Conservation (phyloP, 2,888 invertebrate genomes). For the Parelbella ahira region DNA sequence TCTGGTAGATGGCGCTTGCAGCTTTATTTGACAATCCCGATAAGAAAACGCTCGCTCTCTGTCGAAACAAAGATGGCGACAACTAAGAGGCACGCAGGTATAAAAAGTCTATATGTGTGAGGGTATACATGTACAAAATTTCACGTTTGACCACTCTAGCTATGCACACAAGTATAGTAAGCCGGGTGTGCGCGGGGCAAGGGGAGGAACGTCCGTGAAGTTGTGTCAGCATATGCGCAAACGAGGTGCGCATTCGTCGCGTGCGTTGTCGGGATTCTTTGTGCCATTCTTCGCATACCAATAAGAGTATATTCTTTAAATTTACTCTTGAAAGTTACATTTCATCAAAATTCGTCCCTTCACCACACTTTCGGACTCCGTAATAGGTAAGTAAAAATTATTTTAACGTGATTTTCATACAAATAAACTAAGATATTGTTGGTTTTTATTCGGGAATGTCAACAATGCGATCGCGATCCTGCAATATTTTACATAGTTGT, state of each 20-base stretch:
- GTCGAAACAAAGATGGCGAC: conserved; percentile 74
- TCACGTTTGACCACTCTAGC: conserved; percentile 79
- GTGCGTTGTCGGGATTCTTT: conserved; percentile 98
- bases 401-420: conserved; percentile 82
- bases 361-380: conserved; percentile 82
- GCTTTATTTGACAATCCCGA: conserved; percentile 38
- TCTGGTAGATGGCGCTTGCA: conserved; percentile 53
- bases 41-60: conserved; percentile 46
- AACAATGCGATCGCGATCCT: conserved; percentile 88
- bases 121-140: conserved; percentile 72
- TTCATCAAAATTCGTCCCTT: conserved; percentile 84
- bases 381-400: conserved; percentile 86
- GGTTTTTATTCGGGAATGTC: conserved; percentile 85
- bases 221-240: conserved; percentile 89
- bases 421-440: conserved; percentile 80
- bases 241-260: conserved; percentile 89
- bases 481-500: conserved; percentile 90
- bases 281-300: conserved; percentile 98
- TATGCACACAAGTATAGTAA: conserved; percentile 59
- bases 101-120: conserved; percentile 58
- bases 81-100: conserved; percentile 75
- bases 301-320: conserved; percentile 87
- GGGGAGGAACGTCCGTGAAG: conserved; percentile 80
- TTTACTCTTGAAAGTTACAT: conserved; percentile 84
- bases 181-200: conserved; percentile 73